Evolutionary conservation across 2,797 vertebrate genomes (phyloP), one percentile per base, ranked within the genome.

Genomic region (Lindbergichthys nudifrons): DNA sequence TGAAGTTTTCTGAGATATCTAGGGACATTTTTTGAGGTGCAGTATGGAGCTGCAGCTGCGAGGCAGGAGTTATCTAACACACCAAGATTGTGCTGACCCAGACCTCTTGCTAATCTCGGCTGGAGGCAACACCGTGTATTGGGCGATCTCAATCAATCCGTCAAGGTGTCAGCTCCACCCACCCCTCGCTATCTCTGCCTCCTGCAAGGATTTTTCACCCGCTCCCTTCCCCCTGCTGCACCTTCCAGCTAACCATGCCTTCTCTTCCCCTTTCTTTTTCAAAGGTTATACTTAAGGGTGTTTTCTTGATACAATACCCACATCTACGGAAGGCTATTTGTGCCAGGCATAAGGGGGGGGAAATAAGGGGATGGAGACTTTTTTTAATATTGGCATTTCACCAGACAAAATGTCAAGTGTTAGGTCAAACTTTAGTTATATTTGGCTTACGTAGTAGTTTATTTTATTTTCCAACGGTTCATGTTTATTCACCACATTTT

Each of bases 121-220:
- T 82, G 87, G 51, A 84, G 92, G 90, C 91, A 59, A 84, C 84
- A 59, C 21, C 52, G 73, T 75, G 80, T 81, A 89, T 88, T 82
- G 80, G 90, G 45, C 70, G 75, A 91, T 91, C 87, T 91, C 89
- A 92, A 93, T 94, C 92, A 85, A 92, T 92, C 90, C 73, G 75
- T 92, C 91, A 91, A 87, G 87, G 91, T 88, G 92, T 88, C 88
- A 83, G 75, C 84, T 71, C 83, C 84, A 72, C 85, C 80, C 76
- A 68, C 70, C 32, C 41, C 56, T 79, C 73, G 39, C 77, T 64
- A 62, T 70, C 66, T 73, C 61, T 62, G 21, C 60, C 75, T 50
- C 65, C 72, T 65, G 59, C 54, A 42, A 68, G 53, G 77, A 56
- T 81, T 75, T 77, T 19, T 70, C 36, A 11, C n/a, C 54, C 42